Percentiles rank a stretch among this genome's conserved stretches.
Conservation (phyloP, 2,797 vertebrate species). For the Staurois parvus region DNA sequence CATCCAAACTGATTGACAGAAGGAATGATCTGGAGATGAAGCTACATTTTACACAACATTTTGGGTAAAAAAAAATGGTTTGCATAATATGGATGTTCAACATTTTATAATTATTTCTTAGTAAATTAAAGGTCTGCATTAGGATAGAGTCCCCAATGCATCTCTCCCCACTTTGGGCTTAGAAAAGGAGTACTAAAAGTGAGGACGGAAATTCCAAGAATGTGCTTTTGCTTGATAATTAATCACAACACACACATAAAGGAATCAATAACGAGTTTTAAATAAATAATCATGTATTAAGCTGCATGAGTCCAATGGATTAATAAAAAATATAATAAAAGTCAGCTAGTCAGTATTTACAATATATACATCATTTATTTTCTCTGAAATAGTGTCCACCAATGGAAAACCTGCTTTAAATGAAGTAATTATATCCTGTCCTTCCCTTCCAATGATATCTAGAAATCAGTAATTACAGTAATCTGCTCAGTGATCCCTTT, state of each 20-base stretch:
- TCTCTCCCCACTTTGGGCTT: not conserved
- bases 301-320: constrained; percentile 17
- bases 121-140: not conserved
- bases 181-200: not conserved
- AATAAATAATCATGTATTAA: constrained; percentile 49
- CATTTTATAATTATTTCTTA: not conserved
- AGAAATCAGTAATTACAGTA: constrained; percentile 14
- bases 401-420: constrained; percentile 8
- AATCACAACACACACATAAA: constrained; percentile 7
- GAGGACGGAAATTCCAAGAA: constrained; percentile 27
- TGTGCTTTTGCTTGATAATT: constrained; percentile 12
- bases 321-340: constrained; percentile 43
- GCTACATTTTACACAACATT: too few species aligned
- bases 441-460: not conserved
- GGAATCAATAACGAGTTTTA: constrained; percentile 5
- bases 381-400: constrained; percentile 18
- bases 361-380: constrained; percentile 38
- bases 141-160: not conserved
- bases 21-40: too few species aligned
- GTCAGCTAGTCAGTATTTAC: constrained; percentile 30
- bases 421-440: not conserved
- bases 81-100: too few species aligned
- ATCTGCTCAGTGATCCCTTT: constrained; percentile 22
- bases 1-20: too few species aligned
- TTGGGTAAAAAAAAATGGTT: too few species aligned